Percentiles rank a stretch among this genome's conserved stretches.
Conservation (phyloP, 2,888 invertebrate species). For the Caenorhabditis wallacei region DNA sequence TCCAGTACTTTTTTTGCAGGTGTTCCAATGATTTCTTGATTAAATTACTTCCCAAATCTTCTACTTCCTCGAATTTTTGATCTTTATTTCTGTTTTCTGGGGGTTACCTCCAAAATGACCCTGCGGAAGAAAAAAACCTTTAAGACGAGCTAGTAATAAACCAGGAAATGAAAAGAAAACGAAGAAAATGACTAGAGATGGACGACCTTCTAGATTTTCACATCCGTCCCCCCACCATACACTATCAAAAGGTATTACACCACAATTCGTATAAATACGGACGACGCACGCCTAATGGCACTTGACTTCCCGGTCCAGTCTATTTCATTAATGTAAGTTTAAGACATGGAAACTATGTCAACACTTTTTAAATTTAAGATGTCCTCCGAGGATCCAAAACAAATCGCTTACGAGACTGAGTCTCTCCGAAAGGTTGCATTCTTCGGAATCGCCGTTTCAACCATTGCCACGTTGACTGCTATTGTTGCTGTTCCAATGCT, state of each 20-base stretch:
- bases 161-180: slow-evolving; percentile 35
- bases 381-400: slow-evolving; percentile 71
- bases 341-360: background rate
- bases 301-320: slow-evolving; percentile 68
- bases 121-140: slow-evolving; percentile 7
- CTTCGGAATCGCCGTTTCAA: slow-evolving; percentile 77
- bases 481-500: slow-evolving; percentile 77
- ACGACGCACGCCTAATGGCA: slow-evolving; percentile 43
- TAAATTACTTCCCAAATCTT: no score
- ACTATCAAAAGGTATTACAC: slow-evolving; percentile 63
- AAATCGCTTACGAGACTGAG: slow-evolving; percentile 70
- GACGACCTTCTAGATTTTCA: slow-evolving; percentile 47
- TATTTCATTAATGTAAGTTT: slow-evolving; percentile 54
- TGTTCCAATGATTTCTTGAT: no score
- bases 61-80: background rate
- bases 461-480: slow-evolving; percentile 76
- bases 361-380: slow-evolving; percentile 50
- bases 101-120: slow-evolving; percentile 14
- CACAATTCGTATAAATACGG: slow-evolving; percentile 53
- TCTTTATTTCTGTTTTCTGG: background rate
- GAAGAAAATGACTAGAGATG: slow-evolving; percentile 39
- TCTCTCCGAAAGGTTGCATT: slow-evolving; percentile 71
- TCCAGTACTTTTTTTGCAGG: no score
- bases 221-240: slow-evolving; percentile 51
- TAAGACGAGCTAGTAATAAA: slow-evolving; percentile 35